Evolutionary conservation across 2,888 invertebrate species (phyloP).

Genomic region (Mythimna pallens): DNA sequence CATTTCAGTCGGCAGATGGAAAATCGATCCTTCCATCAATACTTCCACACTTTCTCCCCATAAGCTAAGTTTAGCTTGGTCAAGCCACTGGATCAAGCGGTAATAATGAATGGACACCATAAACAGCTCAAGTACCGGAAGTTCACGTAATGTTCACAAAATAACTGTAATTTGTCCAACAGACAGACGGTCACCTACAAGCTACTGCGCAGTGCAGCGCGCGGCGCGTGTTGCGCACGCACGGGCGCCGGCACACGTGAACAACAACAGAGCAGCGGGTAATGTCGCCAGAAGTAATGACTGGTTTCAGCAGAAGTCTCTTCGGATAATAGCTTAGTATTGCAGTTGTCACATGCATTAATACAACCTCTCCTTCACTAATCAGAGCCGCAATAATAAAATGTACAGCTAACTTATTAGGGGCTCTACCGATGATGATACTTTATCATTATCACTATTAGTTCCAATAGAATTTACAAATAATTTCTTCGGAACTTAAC

Average conservation of each 20-base stretch:
- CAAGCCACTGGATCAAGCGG: no score
- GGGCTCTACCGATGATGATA: background rate
- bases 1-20: no score
- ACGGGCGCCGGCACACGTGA: constrained; percentile 47
- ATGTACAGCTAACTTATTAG: no score
- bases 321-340: constrained; percentile 18
- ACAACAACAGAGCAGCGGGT: background rate
- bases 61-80: no score
- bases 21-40: no score
- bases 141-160: constrained; percentile 12
- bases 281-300: constrained; percentile 18
- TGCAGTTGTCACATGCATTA: constrained; percentile 1
- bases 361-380: background rate
- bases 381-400: no score
- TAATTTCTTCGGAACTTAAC: background rate
- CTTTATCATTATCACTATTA: background rate
- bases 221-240: constrained; percentile 18
- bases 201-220: constrained; percentile 21
- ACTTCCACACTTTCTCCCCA: no score
- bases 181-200: constrained; percentile 10
- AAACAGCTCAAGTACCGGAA: constrained; percentile 24
- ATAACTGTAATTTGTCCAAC: constrained; percentile 45
- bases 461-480: background rate
- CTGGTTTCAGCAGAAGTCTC: constrained; percentile 16
- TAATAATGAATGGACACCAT: no score